These are phyloP conservation scores for Aphelenchoides fujianensis DNA, from an alignment of 1,140 invertebrate genomes.

Conservation along the genomic window DNA sequence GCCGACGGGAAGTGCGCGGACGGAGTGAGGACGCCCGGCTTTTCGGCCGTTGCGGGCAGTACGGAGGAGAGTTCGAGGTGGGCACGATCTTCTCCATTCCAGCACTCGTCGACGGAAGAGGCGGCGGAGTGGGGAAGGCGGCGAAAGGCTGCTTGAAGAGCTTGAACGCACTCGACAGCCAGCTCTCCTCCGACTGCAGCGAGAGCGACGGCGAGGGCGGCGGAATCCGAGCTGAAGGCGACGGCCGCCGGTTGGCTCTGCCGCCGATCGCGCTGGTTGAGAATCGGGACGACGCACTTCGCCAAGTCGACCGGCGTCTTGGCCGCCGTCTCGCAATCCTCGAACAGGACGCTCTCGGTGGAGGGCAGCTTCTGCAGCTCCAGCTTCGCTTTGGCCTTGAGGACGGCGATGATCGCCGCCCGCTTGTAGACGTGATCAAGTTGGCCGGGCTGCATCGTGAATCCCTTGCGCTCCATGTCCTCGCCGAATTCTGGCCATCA, in stretches of 20 bases:
- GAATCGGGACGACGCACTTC: not conserved
- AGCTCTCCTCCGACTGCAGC: slow-evolving; percentile 12
- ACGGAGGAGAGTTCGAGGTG: not conserved
- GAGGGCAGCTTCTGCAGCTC: not conserved
- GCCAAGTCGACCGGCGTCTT: slow-evolving; percentile 7
- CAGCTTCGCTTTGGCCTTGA: slow-evolving; percentile 3
- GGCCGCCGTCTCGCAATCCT: not conserved
- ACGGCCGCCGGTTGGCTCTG: not conserved
- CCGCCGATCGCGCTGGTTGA: not conserved
- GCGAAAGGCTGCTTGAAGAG: not conserved
- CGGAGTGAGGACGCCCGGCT: not conserved
- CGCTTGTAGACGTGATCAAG: not conserved
- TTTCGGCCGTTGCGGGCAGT: not conserved
- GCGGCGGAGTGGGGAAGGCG: not conserved
- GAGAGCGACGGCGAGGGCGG: not conserved
- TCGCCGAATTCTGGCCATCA: not conserved
- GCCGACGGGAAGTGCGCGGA: not conserved
- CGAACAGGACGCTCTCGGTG: not conserved
- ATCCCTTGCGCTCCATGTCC: not conserved
- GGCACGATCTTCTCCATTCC: not conserved
- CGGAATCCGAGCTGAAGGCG: not conserved
- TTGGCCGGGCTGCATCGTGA: not conserved
- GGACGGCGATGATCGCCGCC: not conserved
- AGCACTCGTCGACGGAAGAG: not conserved
- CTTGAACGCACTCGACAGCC: not conserved